Evolutionary conservation across 2,888 invertebrate species (phyloP).

Genomic region (Calliscelio sp.): DNA sequence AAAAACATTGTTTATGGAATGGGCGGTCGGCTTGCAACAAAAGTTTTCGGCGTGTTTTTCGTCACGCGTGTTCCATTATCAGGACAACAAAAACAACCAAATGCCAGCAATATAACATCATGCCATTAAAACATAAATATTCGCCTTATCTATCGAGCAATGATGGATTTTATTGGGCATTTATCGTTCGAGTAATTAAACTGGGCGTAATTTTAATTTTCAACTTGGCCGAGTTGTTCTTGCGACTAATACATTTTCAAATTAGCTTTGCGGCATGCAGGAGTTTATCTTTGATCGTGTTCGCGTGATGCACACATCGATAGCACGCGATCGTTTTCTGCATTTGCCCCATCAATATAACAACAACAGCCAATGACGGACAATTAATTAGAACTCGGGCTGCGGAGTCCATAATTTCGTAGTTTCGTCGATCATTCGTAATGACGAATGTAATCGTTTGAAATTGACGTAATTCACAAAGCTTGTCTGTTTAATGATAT

Average conservation of each 20-base stretch:
- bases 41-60: too few relatives aligned
- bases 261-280: constrained; percentile 11
- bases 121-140: constrained; percentile 21
- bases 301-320: constrained; percentile 34
- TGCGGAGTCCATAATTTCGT: constrained; percentile 43
- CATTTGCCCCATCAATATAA: constrained; percentile 24
- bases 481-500: constrained; percentile 24
- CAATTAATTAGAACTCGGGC: constrained; percentile 40
- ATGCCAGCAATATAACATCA: not conserved
- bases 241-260: constrained; percentile 25
- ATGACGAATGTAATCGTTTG: constrained; percentile 42
- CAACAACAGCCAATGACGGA: constrained; percentile 35
- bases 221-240: not conserved
- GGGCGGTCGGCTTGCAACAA: constrained; percentile 1
- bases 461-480: constrained; percentile 33
- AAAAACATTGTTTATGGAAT: constrained; percentile 17
- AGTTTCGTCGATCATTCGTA: constrained; percentile 32
- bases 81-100: not conserved
- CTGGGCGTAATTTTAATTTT: constrained; percentile 12
- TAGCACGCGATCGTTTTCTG: constrained; percentile 44
- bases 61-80: constrained; percentile 19
- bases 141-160: constrained; percentile 12
- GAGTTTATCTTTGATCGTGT: constrained; percentile 28
- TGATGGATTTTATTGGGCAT: constrained; percentile 29
- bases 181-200: constrained; percentile 28